Evolutionary conservation across 1,140 invertebrate species (phyloP).

Genomic region (Nasonia vitripennis): DNA sequence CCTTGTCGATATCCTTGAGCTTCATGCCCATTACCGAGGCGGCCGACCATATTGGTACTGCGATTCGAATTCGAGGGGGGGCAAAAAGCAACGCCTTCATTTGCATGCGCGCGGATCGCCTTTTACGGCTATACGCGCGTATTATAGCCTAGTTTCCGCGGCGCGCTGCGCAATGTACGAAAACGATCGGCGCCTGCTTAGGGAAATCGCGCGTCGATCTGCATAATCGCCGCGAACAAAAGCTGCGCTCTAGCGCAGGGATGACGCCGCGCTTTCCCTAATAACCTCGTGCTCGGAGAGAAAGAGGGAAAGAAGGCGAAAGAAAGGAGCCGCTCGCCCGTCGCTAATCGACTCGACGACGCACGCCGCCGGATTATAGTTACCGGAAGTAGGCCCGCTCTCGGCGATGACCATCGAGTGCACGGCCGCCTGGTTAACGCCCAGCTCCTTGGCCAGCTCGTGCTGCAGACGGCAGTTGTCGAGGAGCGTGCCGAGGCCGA

Average conservation of each 20-base stretch:
- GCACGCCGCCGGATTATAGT: not conserved
- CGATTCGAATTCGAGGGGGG: constrained; percentile 9
- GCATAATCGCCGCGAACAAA: not conserved
- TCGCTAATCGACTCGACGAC: too few species aligned
- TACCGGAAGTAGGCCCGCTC: constrained; percentile 77
- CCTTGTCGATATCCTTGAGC: constrained; percentile 76
- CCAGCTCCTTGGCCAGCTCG: constrained; percentile 76
- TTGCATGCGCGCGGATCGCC: not conserved
- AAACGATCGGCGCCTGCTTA: too few species aligned
- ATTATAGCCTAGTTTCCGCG: too few species aligned
- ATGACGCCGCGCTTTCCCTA: not conserved
- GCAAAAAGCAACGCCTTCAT: not conserved
- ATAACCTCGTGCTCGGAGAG: not conserved
- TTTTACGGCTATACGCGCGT: not conserved
- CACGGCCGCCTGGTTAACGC: constrained; percentile 74
- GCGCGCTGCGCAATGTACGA: too few species aligned
- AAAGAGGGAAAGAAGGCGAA: too few species aligned
- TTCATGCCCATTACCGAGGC: constrained; percentile 79
- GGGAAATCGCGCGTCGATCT: not conserved
- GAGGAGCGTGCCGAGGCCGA: constrained; percentile 80
- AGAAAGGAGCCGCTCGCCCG: not conserved
- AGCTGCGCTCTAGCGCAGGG: too few species aligned
- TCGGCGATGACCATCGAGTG: constrained; percentile 80
- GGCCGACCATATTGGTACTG: constrained; percentile 77
- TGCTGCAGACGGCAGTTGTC: constrained; percentile 79